Conservation (phyloP, 1,140 invertebrate species). For the Oryctes rhinoceros region DNA sequence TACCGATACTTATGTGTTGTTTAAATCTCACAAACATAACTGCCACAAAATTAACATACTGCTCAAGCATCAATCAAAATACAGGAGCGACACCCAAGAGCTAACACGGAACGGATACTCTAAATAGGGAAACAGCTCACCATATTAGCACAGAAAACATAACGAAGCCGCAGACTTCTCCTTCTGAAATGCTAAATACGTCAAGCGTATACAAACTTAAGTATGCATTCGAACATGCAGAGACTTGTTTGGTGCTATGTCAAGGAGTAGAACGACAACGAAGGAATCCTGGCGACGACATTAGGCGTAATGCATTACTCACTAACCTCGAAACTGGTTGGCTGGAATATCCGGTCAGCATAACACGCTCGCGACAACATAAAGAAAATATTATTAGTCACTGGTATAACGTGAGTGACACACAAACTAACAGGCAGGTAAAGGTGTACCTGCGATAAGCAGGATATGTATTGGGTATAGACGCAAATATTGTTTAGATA, state of each 20-base stretch:
- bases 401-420: constrained; percentile 9
- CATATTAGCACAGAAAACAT: no score
- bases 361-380: constrained; percentile 6
- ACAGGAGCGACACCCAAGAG: no score
- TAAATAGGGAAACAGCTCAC: no score
- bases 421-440: constrained; percentile 4
- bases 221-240: no score
- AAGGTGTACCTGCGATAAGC: not conserved
- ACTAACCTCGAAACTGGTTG: not conserved
- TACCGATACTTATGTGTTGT: no score
- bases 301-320: not conserved
- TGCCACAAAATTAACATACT: no score
- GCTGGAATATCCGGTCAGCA: constrained; percentile 8
- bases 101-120: no score
- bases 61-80: no score
- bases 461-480: not conserved
- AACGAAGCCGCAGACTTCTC: no score
- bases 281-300: not conserved
- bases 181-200: no score
- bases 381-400: constrained; percentile 18
- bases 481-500: not conserved
- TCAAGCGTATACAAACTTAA: no score
- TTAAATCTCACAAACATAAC: no score
- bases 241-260: constrained; percentile 1
- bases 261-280: not conserved